Evolutionary conservation across 2,113 vertebrate genomes (phyloP), one percentile per base, ranked within the genome.

Genomic region (Vanacampus margaritifer): DNA sequence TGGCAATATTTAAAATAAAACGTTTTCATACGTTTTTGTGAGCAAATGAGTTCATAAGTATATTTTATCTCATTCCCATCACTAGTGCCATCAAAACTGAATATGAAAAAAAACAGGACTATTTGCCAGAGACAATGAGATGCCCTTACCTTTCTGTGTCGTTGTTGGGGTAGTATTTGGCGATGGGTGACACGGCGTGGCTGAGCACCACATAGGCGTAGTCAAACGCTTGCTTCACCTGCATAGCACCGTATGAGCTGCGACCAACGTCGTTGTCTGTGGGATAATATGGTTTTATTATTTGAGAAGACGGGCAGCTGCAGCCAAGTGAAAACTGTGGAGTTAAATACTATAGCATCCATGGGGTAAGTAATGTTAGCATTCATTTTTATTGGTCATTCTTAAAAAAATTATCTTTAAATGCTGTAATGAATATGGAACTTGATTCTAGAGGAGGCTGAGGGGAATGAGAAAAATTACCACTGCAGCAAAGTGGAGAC

Each of bases 201-300:
- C 93, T 95, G 85, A 98, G 89, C 51, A 99, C 94, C 60, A 96
- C 92, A 1, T 96, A 99, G 71, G 96, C 97, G 60, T 98, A 99
- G 87, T 99, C 97, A 80, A 99, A 99, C 12, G 97, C 97, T 86
- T 99, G 97, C 81, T 98, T 98, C 88, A 98, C 97, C 88, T 98
- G 96, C 97, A 99, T 99, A 90, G 96, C 97, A 74, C 97, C 97
- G n/a, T 99, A 99, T 0, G 97, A 99, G 84, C 97, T 99, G 72
- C 97, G 92, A 45, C 97, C 97, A 23, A 99, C 97, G 70, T 99
- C 97, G 56, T 98, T 98, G 72, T 95, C 96, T 99, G 82, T 19
- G 45, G 19, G 36, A 67, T 8, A 61, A 21, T 0, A 57, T 5
- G 3, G 17, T 17, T 19, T 17, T 9, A 32, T 2, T 50, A 32